phyloP scores from a whole-genome alignment of 2,797 vertebrate genomes.

The Gymnothorax reevesii region DNA sequence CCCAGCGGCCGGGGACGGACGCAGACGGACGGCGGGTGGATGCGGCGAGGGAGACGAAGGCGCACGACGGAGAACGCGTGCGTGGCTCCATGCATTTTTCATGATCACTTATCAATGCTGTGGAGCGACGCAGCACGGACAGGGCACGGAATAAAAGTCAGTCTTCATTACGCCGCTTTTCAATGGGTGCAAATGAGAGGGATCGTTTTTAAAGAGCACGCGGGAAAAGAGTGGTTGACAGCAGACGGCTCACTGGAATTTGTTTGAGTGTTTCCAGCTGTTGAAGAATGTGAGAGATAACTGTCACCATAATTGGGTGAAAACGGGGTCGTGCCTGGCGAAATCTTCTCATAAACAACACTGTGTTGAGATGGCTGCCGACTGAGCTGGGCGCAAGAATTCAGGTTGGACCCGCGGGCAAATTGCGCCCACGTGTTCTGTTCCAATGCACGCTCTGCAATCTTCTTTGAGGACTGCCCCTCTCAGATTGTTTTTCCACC shows the following conservation, averaged over 20 bases:
- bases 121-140: background rate
- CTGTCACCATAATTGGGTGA: background rate
- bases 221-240: background rate
- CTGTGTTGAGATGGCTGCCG: background rate
- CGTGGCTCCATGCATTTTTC: background rate
- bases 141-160: background rate
- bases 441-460: background rate
- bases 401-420: slow-evolving; percentile 18
- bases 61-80: background rate
- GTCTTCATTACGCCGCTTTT: background rate
- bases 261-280: background rate
- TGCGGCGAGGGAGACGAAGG: slow-evolving; percentile 36
- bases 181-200: too few relatives aligned
- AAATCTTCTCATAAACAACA: background rate
- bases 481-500: background rate
- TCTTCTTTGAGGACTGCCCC: background rate
- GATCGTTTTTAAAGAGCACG: background rate
- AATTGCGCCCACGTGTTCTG: background rate
- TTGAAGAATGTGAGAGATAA: background rate
- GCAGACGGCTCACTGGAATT: background rate
- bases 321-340: slow-evolving; percentile 8
- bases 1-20: slow-evolving; percentile 49
- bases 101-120: background rate
- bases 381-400: background rate
- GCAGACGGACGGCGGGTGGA: slow-evolving; percentile 45